These are phyloP conservation scores for Gallinago jamesoni DNA, from an alignment of 2,113 vertebrate species.

Conservation along the genomic window DNA sequence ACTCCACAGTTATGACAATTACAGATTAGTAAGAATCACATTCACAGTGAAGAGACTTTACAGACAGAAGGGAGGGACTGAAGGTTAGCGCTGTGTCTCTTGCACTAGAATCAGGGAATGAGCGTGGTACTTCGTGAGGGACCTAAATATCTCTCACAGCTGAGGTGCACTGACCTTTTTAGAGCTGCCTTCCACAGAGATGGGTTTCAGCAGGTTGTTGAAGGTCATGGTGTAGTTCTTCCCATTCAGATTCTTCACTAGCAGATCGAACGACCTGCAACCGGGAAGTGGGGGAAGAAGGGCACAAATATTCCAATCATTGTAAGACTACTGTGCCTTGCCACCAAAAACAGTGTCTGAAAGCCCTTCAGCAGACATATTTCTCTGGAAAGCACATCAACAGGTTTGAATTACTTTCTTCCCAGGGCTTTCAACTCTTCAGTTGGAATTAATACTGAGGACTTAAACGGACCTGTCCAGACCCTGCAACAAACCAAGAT, in stretches of 20 bases:
- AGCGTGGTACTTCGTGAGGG: background rate
- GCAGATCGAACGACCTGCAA: constrained; percentile 87
- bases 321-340: background rate
- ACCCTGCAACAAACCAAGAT: background rate
- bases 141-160: background rate
- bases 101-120: background rate
- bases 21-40: background rate
- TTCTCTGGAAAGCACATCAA: background rate
- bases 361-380: background rate
- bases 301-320: background rate
- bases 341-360: background rate
- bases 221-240: constrained; percentile 94
- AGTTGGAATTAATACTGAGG: background rate
- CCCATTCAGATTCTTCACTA: constrained; percentile 91
- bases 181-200: constrained; percentile 87
- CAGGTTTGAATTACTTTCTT: background rate
- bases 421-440: background rate
- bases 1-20: background rate
- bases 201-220: constrained; percentile 88
- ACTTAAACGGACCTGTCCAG: background rate
- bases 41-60: background rate
- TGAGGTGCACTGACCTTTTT: constrained; percentile 81
- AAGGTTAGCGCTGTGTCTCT: background rate
- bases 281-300: background rate
- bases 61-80: background rate